A percentile compares a stretch with the other conserved stretches of the same genome.
Conservation (phyloP, 1,140 invertebrate species). For the Solenopsis fugax region DNA sequence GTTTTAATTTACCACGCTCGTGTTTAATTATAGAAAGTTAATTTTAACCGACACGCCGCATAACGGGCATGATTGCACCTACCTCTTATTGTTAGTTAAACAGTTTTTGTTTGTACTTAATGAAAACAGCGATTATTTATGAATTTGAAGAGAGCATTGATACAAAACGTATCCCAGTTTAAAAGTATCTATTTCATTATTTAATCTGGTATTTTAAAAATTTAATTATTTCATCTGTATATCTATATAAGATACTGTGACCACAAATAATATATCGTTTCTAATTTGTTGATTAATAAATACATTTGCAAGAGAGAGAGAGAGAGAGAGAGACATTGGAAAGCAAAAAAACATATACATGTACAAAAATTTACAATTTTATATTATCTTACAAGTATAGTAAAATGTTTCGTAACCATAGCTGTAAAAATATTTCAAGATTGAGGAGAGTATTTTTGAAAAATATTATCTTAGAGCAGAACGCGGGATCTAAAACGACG, state of each 20-base stretch:
- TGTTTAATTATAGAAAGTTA: constrained; percentile 85
- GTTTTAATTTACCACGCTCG: constrained; percentile 83
- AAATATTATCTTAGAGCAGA: constrained; percentile 9
- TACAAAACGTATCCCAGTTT: background rate
- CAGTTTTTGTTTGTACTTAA: constrained; percentile 65
- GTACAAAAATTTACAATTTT: background rate
- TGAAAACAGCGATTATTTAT: constrained; percentile 35
- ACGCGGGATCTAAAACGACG: constrained; percentile 2
- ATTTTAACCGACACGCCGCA: constrained; percentile 77
- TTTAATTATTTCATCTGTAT: background rate
- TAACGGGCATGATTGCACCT: constrained; percentile 52
- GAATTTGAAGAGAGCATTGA: background rate
- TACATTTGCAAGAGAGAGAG: too few species aligned
- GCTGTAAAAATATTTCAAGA: background rate
- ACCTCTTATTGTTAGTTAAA: constrained; percentile 54
- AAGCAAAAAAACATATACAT: background rate
- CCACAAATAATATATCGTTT: background rate
- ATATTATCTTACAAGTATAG: background rate
- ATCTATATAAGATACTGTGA: background rate
- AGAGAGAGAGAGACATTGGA: too few species aligned
- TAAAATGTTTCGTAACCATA: background rate
- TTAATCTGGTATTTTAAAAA: background rate
- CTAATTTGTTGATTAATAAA: background rate
- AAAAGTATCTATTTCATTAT: background rate
- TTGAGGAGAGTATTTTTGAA: background rate